Evolutionary conservation across 1,140 invertebrate genomes (phyloP), one percentile per base, ranked within the genome.

Genomic region (Drosophila ambigua): DNA sequence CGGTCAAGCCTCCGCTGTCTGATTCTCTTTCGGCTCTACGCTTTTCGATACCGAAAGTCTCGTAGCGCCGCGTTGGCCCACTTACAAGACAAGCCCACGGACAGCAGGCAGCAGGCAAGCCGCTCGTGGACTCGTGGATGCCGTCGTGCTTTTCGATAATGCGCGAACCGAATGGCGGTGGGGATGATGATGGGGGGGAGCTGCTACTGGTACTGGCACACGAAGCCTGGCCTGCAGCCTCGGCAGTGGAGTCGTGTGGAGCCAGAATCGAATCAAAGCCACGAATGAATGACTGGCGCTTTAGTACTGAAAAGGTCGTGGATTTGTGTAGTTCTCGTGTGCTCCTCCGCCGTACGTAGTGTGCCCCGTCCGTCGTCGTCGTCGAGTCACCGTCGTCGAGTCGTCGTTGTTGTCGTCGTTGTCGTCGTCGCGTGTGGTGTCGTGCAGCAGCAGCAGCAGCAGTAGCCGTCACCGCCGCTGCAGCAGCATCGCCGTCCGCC

Each of bases 301-400:
- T 90, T 74, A 90, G 89, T 90, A 90, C 78, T 90, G 68, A 90
- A 90, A 89, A 89, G 89, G 89, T 90, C 89, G 83, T 90, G 83
- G 83, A 90, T 90, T 90, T 81, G 89, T 90, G 78, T 89, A 88
- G 89, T 87, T 88, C 72, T 79, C 83, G 83, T 83, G 62, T 54
- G 35, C 35, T 39, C 35, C 35, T 39, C 35, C 35, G 52, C 11
- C 11, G 52, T 48, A 52, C 11, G 52, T 48, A 52, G 53, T 57
- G 57, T 52, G 13, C 23, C 15, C 24, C 46, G 45, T 77, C 63
- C 63, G 72, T 53, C 51, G 72, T 60, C 52, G 57, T 31, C 15
- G 41, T 15, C 11, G 26, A 24, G 72, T 49, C 50, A 51, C 45
- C 50, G 68, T 49, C 51, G 50, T 23, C 50, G 67, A 15, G 44